These are phyloP conservation scores for Acanthococcus lagerstroemiae DNA, from an alignment of 2,888 invertebrate genomes.

Conservation along the genomic window DNA sequence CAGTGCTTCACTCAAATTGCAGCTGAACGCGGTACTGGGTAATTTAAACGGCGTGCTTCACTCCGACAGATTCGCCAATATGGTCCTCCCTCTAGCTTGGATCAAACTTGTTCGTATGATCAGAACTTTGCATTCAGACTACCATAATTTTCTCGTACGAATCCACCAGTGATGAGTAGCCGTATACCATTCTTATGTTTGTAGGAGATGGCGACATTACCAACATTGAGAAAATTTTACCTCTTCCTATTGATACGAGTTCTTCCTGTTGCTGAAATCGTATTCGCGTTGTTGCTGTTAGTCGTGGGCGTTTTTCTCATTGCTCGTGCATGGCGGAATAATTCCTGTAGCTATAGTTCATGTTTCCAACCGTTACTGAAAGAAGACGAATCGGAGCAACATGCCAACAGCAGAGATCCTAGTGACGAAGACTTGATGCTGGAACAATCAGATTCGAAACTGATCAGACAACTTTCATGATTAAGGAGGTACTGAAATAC, in stretches of 20 bases:
- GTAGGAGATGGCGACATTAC: neutral
- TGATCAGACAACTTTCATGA: too few relatives aligned
- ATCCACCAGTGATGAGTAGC: too few relatives aligned
- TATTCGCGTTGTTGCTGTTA: neutral
- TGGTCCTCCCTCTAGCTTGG: constrained; percentile 73
- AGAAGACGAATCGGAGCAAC: too few relatives aligned
- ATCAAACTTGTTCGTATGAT: constrained; percentile 71
- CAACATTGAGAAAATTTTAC: too few relatives aligned
- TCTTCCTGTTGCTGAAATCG: neutral
- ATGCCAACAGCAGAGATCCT: too few relatives aligned
- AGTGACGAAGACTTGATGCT: too few relatives aligned
- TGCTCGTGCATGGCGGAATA: too few relatives aligned
- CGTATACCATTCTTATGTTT: neutral
- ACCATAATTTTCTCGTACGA: neutral
- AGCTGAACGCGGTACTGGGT: constrained; percentile 74
- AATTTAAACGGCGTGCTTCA: constrained; percentile 57
- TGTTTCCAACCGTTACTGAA: too few relatives aligned
- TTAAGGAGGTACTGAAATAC: too few relatives aligned
- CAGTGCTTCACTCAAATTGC: constrained; percentile 66
- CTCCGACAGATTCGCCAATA: constrained; percentile 55
- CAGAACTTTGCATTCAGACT: neutral
- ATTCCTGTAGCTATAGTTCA: too few relatives aligned
- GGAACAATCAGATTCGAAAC: too few relatives aligned
- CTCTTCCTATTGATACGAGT: neutral
- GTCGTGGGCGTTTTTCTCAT: neutral